Base-by-base conservation (phyloP, 2,113 vertebrate genomes). In the Hyla sarda region DNA sequence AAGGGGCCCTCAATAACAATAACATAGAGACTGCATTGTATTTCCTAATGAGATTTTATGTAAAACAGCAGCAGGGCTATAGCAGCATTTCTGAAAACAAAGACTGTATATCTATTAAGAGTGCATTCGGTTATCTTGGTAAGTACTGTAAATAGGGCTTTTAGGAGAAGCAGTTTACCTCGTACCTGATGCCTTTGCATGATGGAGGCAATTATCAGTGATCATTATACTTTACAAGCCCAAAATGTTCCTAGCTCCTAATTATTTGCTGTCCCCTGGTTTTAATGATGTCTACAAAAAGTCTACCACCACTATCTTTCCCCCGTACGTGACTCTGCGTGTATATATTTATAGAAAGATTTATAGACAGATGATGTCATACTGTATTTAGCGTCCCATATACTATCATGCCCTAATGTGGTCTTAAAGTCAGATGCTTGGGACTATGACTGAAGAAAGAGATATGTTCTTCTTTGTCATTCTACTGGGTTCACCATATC, bases 1-100 rank as follows among this genome's bases (percentile, higher is more conserved):
- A 82, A 82, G 60, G 60, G 79, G 37, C 60, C 30, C 52, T 54
- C 69, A 52, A 83, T 83, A 83, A 74, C 58, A 73, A 71, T 72
- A 54, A 52, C 47, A 74, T 58, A 58, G 23, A 52, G 48, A n/a
- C 13, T 83, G 67, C 47, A 73, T 56, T 83, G 67, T 82, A 82
- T 58, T 28, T 60, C 58, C 3, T 82, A 82, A 82, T 67, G 79
- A 50, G 79, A 17, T 82, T 67, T 82, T 48, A 82, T 67, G 58
- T 67, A 82, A 82, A 47, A 67, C 79, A 23, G 78, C 28, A n/a
- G 28, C 19, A 28, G 21, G 77, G 25, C 17, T 81, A 60, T 17
- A 41, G 25, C 28, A 50, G 79, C 16, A 25, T 25, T 25, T 48
- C 37, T 30, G 25, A 60, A 80, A 32, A 48, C 79, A 82, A 82